Percentiles rank a stretch among this genome's conserved stretches.
Conservation (phyloP, 2,888 invertebrate species). For the Spatulosminthurus flaviceps region DNA sequence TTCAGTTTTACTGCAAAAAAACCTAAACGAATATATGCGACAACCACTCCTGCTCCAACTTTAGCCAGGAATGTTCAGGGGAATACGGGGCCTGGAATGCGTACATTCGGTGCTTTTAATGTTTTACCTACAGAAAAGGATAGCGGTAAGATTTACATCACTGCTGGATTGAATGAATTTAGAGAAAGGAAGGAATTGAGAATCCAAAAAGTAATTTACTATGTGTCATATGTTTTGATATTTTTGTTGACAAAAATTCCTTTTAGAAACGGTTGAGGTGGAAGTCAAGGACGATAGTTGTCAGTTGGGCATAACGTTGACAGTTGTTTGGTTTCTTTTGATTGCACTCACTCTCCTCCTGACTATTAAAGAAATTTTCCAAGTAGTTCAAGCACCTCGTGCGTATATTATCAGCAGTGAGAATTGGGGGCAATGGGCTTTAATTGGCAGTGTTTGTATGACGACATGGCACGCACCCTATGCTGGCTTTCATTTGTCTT, state of each 20-base stretch:
- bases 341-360: slow-evolving; percentile 60
- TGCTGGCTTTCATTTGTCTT: slow-evolving; percentile 48
- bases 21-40: background rate
- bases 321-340: slow-evolving; percentile 58
- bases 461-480: slow-evolving; percentile 54
- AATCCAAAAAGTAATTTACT: no score
- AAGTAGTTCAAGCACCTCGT: slow-evolving; percentile 65
- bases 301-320: slow-evolving; percentile 41
- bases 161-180: no score
- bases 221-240: background rate
- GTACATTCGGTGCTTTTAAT: no score
- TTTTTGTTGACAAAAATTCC: background rate
- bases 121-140: background rate
- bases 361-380: slow-evolving; percentile 77
- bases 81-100: no score
- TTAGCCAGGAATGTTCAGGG: background rate
- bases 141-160: background rate
- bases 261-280: background rate
- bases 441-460: slow-evolving; percentile 54
- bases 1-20: slow-evolving; percentile 42
- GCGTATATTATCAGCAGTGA: slow-evolving; percentile 59
- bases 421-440: slow-evolving; percentile 62
- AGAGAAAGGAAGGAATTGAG: no score
- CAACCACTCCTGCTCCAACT: background rate
- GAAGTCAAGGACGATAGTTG: slow-evolving; percentile 16